These are phyloP conservation scores for Murina feae DNA, from an alignment of 2,113 vertebrate genomes.

Conservation along the genomic window DNA sequence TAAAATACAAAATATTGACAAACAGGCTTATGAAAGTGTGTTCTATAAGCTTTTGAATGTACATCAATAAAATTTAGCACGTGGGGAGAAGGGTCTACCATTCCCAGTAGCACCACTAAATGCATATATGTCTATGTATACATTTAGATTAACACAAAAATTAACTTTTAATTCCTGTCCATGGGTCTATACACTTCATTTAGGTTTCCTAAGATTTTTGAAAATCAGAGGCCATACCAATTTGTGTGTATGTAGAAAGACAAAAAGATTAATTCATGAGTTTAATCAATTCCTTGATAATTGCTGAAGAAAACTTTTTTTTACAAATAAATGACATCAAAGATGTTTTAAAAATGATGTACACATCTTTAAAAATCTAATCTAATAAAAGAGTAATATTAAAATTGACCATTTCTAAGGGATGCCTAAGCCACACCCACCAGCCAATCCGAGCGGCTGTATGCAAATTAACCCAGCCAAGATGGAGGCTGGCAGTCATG, in stretches of 20 bases:
- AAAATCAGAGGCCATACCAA: not conserved
- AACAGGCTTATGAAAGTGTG: not conserved
- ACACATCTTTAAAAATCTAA: not conserved
- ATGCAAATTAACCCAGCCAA: too few relatives aligned
- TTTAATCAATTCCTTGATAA: slow-evolving; percentile 8
- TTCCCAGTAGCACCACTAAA: not conserved
- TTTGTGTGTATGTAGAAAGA: not conserved
- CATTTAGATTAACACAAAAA: not conserved
- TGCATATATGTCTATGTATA: not conserved
- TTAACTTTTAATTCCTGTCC: not conserved
- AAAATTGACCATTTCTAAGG: too few relatives aligned
- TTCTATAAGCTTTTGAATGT: not conserved
- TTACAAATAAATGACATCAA: slow-evolving; percentile 7
- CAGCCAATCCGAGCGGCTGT: too few relatives aligned
- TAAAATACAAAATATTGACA: slow-evolving; percentile 17
- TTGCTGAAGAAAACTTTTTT: not conserved
- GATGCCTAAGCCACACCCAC: too few relatives aligned
- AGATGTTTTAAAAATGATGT: not conserved
- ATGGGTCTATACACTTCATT: not conserved
- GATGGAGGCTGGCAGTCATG: too few relatives aligned
- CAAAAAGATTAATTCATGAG: not conserved
- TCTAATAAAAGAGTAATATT: too few relatives aligned
- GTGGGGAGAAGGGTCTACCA: not conserved
- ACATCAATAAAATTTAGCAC: not conserved
- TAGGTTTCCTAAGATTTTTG: not conserved